Evolutionary conservation across 2,888 invertebrate species (phyloP).

Genomic region (Pterostichus niger): DNA sequence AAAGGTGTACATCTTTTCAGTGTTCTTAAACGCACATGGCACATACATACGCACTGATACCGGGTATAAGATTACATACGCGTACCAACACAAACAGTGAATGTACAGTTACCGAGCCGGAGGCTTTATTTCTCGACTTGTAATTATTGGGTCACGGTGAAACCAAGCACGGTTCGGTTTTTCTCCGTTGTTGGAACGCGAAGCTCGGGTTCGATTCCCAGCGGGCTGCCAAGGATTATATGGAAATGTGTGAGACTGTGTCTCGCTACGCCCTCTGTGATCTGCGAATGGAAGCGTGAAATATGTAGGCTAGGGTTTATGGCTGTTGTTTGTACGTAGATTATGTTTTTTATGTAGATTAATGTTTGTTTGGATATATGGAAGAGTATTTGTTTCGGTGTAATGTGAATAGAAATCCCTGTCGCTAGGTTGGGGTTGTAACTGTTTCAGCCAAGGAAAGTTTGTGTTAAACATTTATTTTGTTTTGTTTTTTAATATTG

Average conservation of each 20-base stretch:
- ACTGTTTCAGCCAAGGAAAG: too few species aligned
- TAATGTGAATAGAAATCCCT: too few species aligned
- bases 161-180: conserved; percentile 22
- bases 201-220: conserved; percentile 30
- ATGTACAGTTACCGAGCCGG: conserved; percentile 52
- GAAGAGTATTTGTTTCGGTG: neutral
- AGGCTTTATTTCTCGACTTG: conserved; percentile 48
- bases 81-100: conserved; percentile 34
- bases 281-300: neutral
- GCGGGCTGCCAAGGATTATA: conserved; percentile 28
- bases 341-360: conserved; percentile 46
- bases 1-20: neutral
- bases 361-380: conserved; percentile 31
- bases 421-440: too few species aligned
- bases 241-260: conserved; percentile 21
- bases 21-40: neutral
- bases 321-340: conserved; percentile 11
- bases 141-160: conserved; percentile 55
- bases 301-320: conserved; percentile 9
- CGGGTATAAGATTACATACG: conserved; percentile 33
- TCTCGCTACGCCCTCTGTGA: neutral
- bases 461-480: too few species aligned
- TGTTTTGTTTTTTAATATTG: too few species aligned
- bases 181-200: neutral
- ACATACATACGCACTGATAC: neutral